Percentiles rank a stretch among this genome's conserved stretches.
Evolutionary conservation across 2,113 vertebrate species (phyloP).

Genomic region (Condylura cristata): DNA sequence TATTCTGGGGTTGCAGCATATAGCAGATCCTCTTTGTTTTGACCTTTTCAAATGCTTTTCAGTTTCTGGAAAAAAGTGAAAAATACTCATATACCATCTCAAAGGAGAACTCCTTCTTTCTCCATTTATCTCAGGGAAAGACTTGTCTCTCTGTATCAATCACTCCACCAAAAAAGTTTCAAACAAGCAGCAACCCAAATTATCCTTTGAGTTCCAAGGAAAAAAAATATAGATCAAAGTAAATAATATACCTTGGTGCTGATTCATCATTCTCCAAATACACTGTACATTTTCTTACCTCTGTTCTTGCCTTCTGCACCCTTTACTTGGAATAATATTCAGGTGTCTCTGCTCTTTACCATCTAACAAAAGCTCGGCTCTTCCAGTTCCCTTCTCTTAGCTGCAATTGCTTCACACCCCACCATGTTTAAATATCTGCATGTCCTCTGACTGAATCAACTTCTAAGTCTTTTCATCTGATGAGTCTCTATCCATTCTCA

Average conservation of each 20-base stretch:
- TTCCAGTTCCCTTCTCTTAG: background rate
- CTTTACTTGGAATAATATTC: background rate
- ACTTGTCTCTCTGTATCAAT: background rate
- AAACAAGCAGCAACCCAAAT: background rate
- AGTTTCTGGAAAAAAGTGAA: slow-evolving; percentile 24
- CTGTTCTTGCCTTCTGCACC: background rate
- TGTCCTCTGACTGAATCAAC: background rate
- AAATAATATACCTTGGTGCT: background rate
- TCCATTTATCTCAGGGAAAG: background rate
- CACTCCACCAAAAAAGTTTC: background rate
- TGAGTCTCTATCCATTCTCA: background rate
- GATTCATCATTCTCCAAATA: background rate
- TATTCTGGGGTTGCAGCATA: background rate
- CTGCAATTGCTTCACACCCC: background rate
- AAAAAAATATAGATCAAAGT: background rate
- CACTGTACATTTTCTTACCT: background rate
- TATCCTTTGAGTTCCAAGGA: background rate
- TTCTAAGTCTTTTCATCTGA: background rate
- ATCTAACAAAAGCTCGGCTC: background rate
- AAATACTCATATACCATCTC: background rate
- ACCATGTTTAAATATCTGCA: background rate
- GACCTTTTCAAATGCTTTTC: background rate
- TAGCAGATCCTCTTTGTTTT: background rate
- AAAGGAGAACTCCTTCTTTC: background rate
- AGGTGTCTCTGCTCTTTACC: background rate